These are phyloP conservation scores for Microcebus tavaratra DNA, from an alignment of 2,113 vertebrate genomes.

Conservation along the genomic window DNA sequence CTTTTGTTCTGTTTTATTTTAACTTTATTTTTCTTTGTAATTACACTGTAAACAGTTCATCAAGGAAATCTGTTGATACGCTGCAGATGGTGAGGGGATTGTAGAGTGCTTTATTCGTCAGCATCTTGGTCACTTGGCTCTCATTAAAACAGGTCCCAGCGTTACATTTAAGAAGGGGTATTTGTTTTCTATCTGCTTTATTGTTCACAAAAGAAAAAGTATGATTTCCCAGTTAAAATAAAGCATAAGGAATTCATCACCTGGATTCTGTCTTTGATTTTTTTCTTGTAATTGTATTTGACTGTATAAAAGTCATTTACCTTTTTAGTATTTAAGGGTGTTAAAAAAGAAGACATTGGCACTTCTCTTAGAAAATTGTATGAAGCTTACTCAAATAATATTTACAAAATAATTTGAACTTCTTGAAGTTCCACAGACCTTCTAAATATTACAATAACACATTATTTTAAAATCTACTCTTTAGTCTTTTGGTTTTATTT, in stretches of 20 bases:
- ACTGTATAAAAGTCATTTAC: not conserved
- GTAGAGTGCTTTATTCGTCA: not conserved
- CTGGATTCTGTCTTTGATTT: not conserved
- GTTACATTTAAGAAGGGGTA: not conserved
- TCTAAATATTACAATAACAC: not conserved
- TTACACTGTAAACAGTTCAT: conserved; percentile 40
- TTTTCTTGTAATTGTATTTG: not conserved
- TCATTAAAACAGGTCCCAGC: not conserved
- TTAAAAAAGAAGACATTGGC: not conserved
- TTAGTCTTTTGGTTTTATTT: conserved; percentile 34
- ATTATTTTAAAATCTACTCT: not conserved
- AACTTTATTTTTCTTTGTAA: conserved; percentile 46
- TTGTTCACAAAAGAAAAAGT: not conserved
- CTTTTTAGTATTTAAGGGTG: not conserved
- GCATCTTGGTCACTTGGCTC: not conserved
- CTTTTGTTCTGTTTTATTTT: conserved; percentile 40
- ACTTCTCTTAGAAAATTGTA: not conserved
- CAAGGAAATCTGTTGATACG: not conserved
- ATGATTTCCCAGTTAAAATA: not conserved
- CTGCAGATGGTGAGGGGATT: conserved; percentile 13
- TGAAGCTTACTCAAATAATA: conserved; percentile 1
- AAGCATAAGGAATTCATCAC: not conserved
- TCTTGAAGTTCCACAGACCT: not conserved
- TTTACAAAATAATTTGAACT: conserved; percentile 22
- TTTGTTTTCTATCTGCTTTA: conserved; percentile 38